Evolutionary conservation across 2,113 vertebrate species (phyloP).

Genomic region (Saguinus midas): DNA sequence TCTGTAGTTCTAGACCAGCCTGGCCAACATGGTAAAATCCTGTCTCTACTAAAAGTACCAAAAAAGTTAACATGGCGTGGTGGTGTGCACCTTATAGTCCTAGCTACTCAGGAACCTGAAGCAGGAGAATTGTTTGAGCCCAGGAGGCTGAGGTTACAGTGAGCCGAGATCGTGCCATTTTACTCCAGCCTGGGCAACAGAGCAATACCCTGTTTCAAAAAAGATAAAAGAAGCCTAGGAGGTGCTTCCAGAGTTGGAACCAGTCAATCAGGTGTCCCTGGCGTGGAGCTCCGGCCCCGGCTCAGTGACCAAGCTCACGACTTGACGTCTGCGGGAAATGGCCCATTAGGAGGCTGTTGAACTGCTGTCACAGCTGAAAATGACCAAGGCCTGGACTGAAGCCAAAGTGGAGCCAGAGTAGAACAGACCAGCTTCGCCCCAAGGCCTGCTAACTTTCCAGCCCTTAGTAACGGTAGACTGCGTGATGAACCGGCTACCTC

Average conservation of each 20-base stretch:
- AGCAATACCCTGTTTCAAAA: not conserved
- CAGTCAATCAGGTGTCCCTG: rapidly evolving
- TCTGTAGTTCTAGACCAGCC: too few relatives aligned
- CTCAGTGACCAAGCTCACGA: rapidly evolving
- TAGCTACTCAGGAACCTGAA: too few relatives aligned
- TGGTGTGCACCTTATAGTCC: too few relatives aligned
- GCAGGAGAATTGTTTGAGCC: not conserved
- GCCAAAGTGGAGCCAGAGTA: not conserved
- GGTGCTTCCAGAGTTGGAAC: rapidly evolving
- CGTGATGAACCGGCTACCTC: not conserved
- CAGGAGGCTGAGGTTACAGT: not conserved
- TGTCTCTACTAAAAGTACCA: too few relatives aligned
- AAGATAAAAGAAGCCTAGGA: rapidly evolving
- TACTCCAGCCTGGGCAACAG: not conserved
- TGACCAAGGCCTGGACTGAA: not conserved
- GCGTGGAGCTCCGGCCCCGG: rapidly evolving
- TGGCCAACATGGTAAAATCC: too few relatives aligned
- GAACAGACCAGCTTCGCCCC: not conserved
- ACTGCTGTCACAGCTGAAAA: not conserved
- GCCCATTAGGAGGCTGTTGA: not conserved
- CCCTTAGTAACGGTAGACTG: not conserved
- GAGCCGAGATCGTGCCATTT: not conserved
- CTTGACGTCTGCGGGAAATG: rapidly evolving
- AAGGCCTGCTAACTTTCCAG: not conserved
- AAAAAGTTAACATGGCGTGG: too few relatives aligned